Evolutionary conservation across 2,888 invertebrate genomes (phyloP), one percentile per base, ranked within the genome.

Genomic region (Catocala sponsa): DNA sequence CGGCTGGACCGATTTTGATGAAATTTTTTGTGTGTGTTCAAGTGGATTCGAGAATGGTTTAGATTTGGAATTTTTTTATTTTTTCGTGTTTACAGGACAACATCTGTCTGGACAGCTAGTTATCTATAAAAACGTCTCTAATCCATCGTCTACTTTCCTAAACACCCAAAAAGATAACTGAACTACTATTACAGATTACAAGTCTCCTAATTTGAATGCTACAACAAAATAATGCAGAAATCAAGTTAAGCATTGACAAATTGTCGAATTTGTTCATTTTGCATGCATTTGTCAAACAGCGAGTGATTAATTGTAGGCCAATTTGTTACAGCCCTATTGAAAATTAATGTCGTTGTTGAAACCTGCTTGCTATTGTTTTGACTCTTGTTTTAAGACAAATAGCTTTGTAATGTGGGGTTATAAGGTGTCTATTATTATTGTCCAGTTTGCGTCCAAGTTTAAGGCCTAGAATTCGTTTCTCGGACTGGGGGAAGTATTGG

Each of bases 251-350:
- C 49, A 50, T 57, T 71, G 75, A 78, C 76, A 74, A 70, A 78
- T 72, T 70, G 76, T 69, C 65, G 62, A 61, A 68, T 74, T 72
- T 72, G 68, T 75, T 58, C 63, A 64, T 59, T 70, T 70, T 68
- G 64, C 64, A 55, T 70, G 63, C 59, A 78, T 80, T 74, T 77
- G 71, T 79, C 74, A 68, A 68, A 75, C 59, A 65, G 47, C 59
- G 33, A 57, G 61, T 71, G 72, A 78, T 69, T 74, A 68, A 75
- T 71, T 63, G 58, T 52, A 15, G 50, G 38, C 42, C 61, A 63
- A 65, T 78, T 69, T 63, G 57, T 71, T 59, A 9, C 46, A 58
- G 59, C 68, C 64, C 55, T 47, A 71, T 74, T 74, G 65, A 68
- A 71, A 77, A 69, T 69, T 61, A 62, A 71, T 78, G 65, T 65